A percentile compares a stretch with the other conserved stretches of the same genome.
These are phyloP conservation scores for Trogon surrucura DNA, from an alignment of 2,113 vertebrate species.

Conservation along the genomic window DNA sequence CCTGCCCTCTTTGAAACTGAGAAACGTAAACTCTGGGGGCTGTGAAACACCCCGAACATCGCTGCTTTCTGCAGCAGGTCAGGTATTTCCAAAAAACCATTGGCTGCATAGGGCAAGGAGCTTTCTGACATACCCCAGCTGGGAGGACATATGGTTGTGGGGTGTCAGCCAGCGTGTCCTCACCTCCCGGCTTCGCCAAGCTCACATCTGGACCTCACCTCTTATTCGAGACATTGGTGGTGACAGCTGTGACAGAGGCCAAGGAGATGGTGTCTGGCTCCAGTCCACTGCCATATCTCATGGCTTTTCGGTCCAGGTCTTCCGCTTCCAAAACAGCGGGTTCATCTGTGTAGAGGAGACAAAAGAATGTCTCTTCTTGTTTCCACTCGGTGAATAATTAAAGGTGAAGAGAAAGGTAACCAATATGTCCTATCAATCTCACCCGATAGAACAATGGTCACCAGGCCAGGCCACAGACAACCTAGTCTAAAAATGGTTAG, in stretches of 20 bases:
- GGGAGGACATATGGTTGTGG: rapidly evolving
- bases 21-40: not conserved
- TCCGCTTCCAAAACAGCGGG: conserved; percentile 92
- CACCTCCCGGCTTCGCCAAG: not conserved
- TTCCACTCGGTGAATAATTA: not conserved
- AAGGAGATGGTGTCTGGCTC: conserved; percentile 91
- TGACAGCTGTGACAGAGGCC: conserved; percentile 95
- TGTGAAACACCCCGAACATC: rapidly evolving
- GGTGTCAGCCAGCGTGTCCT: not conserved
- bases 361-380: not conserved
- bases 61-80: not conserved
- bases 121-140: rapidly evolving
- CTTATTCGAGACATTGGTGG: conserved; percentile 97
- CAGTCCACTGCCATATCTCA: conserved; percentile 75
- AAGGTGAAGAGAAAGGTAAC: not conserved
- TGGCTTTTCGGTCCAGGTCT: conserved; percentile 84
- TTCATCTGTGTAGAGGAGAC: conserved; percentile 80
- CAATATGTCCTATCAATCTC: not conserved
- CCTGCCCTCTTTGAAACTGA: not conserved
- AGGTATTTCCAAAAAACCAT: not conserved
- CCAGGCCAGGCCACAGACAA: not conserved
- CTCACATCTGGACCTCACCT: conserved; percentile 70
- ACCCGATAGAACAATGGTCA: not conserved
- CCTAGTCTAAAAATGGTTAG: not conserved
- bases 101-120: rapidly evolving